phyloP scores from a whole-genome alignment of 2,888 invertebrate species.

The Ochropacha duplaris region DNA sequence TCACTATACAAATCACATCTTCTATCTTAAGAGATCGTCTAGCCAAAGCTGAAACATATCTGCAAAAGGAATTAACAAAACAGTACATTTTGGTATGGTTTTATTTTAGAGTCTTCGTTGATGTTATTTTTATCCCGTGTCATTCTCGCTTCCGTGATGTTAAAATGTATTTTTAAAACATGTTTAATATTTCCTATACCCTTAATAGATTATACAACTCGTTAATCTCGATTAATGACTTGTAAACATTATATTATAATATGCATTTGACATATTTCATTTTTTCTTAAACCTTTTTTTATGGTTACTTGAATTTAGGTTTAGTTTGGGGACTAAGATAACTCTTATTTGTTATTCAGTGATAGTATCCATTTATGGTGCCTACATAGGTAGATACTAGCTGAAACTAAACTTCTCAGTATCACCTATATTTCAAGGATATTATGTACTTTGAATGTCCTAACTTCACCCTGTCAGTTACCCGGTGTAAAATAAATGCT shows the following conservation, averaged over 20 bases:
- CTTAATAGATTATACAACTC: conserved; percentile 26
- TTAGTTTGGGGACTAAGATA: background rate
- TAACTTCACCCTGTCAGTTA: too few species aligned
- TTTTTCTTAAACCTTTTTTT: conserved; percentile 10
- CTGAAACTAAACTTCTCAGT: too few species aligned
- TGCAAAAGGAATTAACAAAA: background rate
- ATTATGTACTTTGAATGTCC: too few species aligned
- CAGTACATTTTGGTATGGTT: background rate
- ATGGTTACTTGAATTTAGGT: background rate
- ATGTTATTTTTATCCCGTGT: conserved; percentile 18
- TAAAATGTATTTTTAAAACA: conserved; percentile 23
- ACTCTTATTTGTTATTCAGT: too few species aligned
- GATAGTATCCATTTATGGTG: too few species aligned
- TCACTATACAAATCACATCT: background rate
- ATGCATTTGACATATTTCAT: conserved; percentile 16
- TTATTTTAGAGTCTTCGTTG: conserved; percentile 8
- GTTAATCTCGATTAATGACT: conserved; percentile 21
- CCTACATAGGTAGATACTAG: too few species aligned
- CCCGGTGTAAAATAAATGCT: too few species aligned
- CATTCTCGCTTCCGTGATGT: conserved; percentile 14
- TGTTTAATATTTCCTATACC: conserved; percentile 22
- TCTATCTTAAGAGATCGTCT: background rate
- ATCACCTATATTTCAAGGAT: too few species aligned
- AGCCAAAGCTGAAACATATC: background rate
- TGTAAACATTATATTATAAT: conserved; percentile 20